Evolutionary conservation across 1,140 invertebrate species (phyloP).

Genomic region (Cepaea nemoralis): DNA sequence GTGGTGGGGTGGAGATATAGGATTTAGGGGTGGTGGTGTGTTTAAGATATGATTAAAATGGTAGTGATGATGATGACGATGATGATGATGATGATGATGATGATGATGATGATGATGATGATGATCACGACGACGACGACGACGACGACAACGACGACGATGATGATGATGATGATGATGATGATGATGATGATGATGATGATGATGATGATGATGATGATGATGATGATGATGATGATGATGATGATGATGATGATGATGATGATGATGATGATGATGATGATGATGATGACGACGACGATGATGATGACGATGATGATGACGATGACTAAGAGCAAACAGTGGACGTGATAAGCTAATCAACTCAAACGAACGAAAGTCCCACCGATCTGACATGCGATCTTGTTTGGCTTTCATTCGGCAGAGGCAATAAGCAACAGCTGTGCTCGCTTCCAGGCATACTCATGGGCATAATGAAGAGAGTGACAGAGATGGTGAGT

Average conservation of each 20-base stretch:
- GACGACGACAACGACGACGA: too few species aligned
- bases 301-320: background rate
- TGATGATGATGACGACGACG: background rate
- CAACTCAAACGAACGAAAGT: slow-evolving; percentile 42
- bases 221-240: slow-evolving; percentile 10
- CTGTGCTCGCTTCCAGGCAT: background rate
- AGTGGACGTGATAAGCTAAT: background rate
- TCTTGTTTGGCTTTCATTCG: slow-evolving; percentile 37
- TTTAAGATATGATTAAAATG: too few species aligned
- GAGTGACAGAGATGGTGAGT: too few species aligned
- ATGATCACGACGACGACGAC: too few species aligned
- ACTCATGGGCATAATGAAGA: too few species aligned
- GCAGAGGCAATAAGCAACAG: slow-evolving; percentile 8
- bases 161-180: too few species aligned
- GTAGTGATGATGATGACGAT: too few species aligned
- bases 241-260: background rate
- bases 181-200: too few species aligned
- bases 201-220: too few species aligned
- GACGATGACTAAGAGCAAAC: background rate
- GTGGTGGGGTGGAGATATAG: background rate
- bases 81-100: too few species aligned
- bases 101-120: too few species aligned
- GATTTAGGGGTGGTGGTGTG: background rate
- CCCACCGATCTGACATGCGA: slow-evolving; percentile 30
- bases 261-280: slow-evolving; percentile 7